Evolutionary conservation across 2,888 invertebrate species (phyloP).

Genomic region (Pachymerium ferrugineum): DNA sequence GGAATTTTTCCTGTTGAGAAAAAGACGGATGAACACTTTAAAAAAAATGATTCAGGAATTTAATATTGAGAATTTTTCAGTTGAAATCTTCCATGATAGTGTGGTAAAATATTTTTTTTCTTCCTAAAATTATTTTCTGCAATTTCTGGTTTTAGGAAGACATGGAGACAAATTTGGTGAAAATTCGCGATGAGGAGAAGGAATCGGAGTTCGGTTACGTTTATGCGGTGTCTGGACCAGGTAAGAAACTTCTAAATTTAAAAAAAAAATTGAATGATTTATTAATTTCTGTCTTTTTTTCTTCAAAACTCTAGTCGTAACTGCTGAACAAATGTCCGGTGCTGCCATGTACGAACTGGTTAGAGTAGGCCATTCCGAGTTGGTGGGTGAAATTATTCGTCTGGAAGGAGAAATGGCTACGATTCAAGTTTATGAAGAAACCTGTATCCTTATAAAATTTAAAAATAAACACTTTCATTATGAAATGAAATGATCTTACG

Average conservation of each 20-base stretch:
- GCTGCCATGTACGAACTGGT: conserved; percentile 99
- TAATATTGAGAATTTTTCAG: not conserved
- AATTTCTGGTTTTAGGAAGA: not conserved
- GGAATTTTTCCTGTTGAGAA: not conserved
- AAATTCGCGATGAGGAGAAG: conserved; percentile 73
- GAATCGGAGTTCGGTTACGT: conserved; percentile 91
- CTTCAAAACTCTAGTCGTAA: conserved; percentile 68
- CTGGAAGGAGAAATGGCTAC: conserved; percentile 99
- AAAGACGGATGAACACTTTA: not conserved
- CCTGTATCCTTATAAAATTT: conserved; percentile 50
- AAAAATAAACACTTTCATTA: not conserved
- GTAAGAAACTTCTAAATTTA: conserved; percentile 54
- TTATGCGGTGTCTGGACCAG: conserved; percentile 96
- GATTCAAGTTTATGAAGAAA: conserved; percentile 78
- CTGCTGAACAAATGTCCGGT: conserved; percentile 98
- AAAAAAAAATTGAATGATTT: not conserved
- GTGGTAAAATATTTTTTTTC: not conserved
- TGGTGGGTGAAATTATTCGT: conserved; percentile 99
- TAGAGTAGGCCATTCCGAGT: conserved; percentile 93
- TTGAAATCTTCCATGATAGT: not conserved
- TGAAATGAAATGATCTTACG: not conserved
- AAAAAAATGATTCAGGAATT: not conserved
- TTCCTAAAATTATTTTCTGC: not conserved
- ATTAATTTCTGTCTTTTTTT: not conserved
- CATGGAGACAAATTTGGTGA: conserved; percentile 41